Percentiles rank a stretch among this genome's conserved stretches.
Evolutionary conservation across 2,888 invertebrate genomes (phyloP).

Genomic region (Hofmannophila pseudospretella): DNA sequence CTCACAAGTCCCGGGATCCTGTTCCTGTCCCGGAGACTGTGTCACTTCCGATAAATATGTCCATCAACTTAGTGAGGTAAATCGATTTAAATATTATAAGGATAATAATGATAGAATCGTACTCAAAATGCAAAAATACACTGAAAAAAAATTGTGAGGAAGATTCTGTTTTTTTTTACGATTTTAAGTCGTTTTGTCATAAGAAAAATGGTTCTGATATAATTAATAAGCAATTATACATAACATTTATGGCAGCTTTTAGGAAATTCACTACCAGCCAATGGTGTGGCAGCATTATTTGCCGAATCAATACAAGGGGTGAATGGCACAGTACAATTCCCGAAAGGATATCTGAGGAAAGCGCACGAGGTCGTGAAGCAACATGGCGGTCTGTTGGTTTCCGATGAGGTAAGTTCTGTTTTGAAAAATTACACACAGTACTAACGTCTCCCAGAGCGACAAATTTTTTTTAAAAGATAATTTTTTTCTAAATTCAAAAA

Average conservation of each 20-base stretch:
- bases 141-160: too few relatives aligned
- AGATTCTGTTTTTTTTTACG: too few relatives aligned
- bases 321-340: slow-evolving; percentile 95
- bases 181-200: too few relatives aligned
- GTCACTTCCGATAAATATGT: slow-evolving; percentile 88
- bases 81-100: background rate
- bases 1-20: slow-evolving; percentile 82
- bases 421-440: too few relatives aligned
- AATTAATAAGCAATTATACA: too few relatives aligned
- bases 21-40: slow-evolving; percentile 83
- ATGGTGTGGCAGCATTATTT: slow-evolving; percentile 91
- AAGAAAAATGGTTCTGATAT: too few relatives aligned
- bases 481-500: too few relatives aligned
- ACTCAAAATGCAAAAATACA: too few relatives aligned
- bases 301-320: slow-evolving; percentile 98
- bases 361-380: slow-evolving; percentile 87
- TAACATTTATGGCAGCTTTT: too few relatives aligned
- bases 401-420: slow-evolving; percentile 87
- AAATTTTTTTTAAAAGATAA: too few relatives aligned
- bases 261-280: slow-evolving; percentile 86
- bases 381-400: slow-evolving; percentile 91
- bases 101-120: too few relatives aligned
- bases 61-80: slow-evolving; percentile 83
- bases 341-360: slow-evolving; percentile 89
- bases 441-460: too few relatives aligned